These are phyloP conservation scores for Eonycteris spelaea DNA, from an alignment of 2,113 vertebrate species.

Conservation along the genomic window DNA sequence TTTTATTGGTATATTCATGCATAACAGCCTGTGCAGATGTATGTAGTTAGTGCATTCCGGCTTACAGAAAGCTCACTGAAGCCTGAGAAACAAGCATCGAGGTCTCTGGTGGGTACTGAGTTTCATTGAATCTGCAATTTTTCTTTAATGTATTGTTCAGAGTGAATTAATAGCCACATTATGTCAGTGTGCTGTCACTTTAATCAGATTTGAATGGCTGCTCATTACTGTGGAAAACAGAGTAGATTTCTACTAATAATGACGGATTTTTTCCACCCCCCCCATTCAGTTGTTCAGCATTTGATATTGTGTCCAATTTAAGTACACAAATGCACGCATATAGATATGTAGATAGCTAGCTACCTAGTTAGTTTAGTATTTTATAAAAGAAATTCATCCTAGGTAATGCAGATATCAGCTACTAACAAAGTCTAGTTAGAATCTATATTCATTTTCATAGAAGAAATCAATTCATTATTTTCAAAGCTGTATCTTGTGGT, in stretches of 20 bases:
- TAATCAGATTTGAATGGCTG: slow-evolving; percentile 15
- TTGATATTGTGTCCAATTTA: not conserved
- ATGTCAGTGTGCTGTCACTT: not conserved
- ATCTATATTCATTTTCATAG: not conserved
- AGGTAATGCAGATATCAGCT: not conserved
- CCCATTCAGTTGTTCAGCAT: not conserved
- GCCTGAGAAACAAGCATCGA: not conserved
- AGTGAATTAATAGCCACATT: slow-evolving; percentile 12
- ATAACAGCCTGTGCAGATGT: not conserved
- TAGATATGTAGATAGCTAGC: not conserved
- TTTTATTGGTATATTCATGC: not conserved
- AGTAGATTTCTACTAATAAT: not conserved
- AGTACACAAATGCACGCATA: not conserved
- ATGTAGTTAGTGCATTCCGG: not conserved
- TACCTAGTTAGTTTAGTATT: not conserved
- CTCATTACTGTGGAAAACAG: not conserved
- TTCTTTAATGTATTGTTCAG: slow-evolving; percentile 21
- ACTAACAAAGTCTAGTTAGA: not conserved
- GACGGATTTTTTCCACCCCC: not conserved
- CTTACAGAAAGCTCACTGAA: not conserved
- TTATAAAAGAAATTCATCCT: not conserved
- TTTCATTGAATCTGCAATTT: slow-evolving; percentile 36
- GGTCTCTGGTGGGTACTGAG: not conserved
- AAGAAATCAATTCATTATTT: not conserved
- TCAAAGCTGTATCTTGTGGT: not conserved